Conservation (phyloP, 2,113 vertebrate species). For the Ctenodactylus gundi region DNA sequence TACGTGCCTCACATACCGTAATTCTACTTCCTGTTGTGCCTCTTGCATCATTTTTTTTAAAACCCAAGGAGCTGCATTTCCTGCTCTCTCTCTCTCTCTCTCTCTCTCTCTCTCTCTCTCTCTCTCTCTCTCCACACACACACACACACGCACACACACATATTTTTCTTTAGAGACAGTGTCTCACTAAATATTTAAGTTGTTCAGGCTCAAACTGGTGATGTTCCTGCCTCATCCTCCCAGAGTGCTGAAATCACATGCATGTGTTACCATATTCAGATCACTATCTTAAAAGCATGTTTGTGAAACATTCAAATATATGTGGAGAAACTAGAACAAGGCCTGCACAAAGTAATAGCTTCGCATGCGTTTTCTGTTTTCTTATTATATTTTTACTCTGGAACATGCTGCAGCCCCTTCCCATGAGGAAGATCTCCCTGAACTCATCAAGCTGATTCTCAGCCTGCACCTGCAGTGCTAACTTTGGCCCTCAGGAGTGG, state of each 20-base stretch:
- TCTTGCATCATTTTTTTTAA: neutral
- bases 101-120: neutral
- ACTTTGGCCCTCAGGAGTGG: neutral
- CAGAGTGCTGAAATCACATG: neutral
- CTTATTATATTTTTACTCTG: neutral
- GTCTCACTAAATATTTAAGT: neutral
- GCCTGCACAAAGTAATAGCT: neutral
- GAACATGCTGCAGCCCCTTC: neutral
- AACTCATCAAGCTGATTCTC: neutral
- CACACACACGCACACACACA: too few relatives aligned
- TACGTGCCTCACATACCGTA: neutral
- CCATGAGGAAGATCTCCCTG: neutral
- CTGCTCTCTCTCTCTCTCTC: neutral
- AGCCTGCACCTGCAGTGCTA: neutral
- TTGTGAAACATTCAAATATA: neutral
- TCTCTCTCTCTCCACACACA: too few relatives aligned
- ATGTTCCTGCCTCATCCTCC: neutral
- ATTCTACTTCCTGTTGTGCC: slow-evolving; percentile 8
- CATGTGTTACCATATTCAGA: neutral
- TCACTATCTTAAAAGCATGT: neutral
- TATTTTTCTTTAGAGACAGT: neutral
- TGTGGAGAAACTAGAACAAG: neutral
- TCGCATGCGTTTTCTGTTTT: neutral
- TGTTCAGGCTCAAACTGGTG: neutral
- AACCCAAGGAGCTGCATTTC: too few relatives aligned